A percentile compares a stretch with the other conserved stretches of the same genome.
Conservation (phyloP, 2,113 vertebrate species). For the Cyanoderma ruficeps region DNA sequence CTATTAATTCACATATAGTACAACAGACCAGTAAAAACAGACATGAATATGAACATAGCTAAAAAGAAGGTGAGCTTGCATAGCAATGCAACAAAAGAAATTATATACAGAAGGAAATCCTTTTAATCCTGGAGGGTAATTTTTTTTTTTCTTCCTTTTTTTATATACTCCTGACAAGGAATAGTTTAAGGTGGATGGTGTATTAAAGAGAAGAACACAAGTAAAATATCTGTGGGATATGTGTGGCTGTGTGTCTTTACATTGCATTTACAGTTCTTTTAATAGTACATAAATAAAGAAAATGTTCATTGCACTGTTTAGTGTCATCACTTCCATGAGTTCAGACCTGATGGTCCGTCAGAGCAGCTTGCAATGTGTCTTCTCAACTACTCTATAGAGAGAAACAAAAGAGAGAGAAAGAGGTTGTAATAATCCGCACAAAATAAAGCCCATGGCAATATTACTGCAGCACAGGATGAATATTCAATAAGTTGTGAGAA, state of each 20-base stretch:
- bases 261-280: constrained; percentile 97
- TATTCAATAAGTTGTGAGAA: not conserved
- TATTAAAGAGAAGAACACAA: constrained; percentile 88
- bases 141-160: constrained; percentile 76
- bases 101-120: constrained; percentile 94
- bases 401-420: constrained; percentile 47
- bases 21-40: constrained; percentile 93
- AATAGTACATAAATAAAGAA: constrained; percentile 88
- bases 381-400: constrained; percentile 87
- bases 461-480: not conserved
- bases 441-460: not conserved
- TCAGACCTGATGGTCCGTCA: constrained; percentile 79
- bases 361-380: constrained; percentile 78
- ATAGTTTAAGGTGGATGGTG: constrained; percentile 91
- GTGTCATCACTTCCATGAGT: constrained; percentile 82
- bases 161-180: constrained; percentile 83
- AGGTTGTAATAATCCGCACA: not conserved
- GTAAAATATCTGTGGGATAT: constrained; percentile 89
- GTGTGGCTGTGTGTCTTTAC: constrained; percentile 96
- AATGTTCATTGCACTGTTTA: constrained; percentile 87
- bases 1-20: constrained; percentile 99
- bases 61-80: constrained; percentile 94
- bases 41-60: constrained; percentile 88
- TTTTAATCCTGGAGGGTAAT: constrained; percentile 77
- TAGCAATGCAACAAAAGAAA: constrained; percentile 98